A percentile compares a stretch with the other conserved stretches of the same genome.
Evolutionary conservation across 1,140 invertebrate genomes (phyloP).

Genomic region (Pissodes strobi): DNA sequence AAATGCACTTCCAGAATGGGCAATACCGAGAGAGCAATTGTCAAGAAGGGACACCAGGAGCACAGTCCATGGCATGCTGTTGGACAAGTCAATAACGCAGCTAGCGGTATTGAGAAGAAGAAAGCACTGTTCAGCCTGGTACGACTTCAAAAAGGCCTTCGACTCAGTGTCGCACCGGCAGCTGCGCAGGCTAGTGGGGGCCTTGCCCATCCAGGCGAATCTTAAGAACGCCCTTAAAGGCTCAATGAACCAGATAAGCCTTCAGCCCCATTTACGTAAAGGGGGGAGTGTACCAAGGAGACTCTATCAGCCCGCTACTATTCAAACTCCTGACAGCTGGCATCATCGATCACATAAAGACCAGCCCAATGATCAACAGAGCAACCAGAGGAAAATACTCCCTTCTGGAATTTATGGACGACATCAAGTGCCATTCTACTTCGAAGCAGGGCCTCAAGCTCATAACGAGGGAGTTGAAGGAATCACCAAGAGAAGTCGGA

Average conservation of each 20-base stretch:
- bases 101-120: too few species aligned
- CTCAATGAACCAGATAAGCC: conserved; percentile 23
- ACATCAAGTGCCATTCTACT: conserved; percentile 42
- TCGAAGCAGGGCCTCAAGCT: conserved; percentile 19
- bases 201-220: conserved; percentile 25
- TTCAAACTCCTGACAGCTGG: conserved; percentile 41
- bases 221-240: conserved; percentile 27
- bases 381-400: conserved; percentile 29
- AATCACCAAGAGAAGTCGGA: conserved; percentile 27
- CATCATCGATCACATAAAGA: conserved; percentile 36
- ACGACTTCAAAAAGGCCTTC: conserved; percentile 40
- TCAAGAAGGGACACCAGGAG: too few species aligned
- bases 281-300: conserved; percentile 43
- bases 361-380: conserved; percentile 25
- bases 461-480: conserved; percentile 10
- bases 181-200: conserved; percentile 15
- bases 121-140: too few species aligned
- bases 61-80: too few species aligned
- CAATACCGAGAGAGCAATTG: too few species aligned
- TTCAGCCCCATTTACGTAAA: conserved; percentile 11
- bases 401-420: conserved; percentile 45
- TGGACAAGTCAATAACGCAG: too few species aligned
- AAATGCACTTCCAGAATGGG: too few species aligned
- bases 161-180: conserved; percentile 33
- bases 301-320: conserved; percentile 44